Base-by-base conservation (phyloP, 2,888 invertebrate genomes). In the Anorthoa munda region DNA sequence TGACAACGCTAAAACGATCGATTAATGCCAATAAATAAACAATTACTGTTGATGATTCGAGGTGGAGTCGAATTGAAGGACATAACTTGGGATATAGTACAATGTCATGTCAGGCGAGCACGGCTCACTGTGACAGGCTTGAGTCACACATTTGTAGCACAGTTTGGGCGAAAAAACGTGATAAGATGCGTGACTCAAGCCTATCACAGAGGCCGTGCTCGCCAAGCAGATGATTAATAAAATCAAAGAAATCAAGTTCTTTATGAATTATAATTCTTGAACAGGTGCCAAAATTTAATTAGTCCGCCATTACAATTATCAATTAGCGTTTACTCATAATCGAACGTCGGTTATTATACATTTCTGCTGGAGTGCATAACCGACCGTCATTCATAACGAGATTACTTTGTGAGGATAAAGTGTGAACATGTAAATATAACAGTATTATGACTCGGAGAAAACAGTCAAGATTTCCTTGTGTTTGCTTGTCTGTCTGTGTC, bases 281-380 rank as follows among this genome's bases (percentile, higher is more conserved):
- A 53, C 66, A 74, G 59, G 26, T 81, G 74, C 48, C 48, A 66
- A 64, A 56, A 78, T 45, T 76, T 82, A 79, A 79, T 66, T 55
- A 72, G 46, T 71, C 46, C 17, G 46, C 26, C 45, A 67, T 77
- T 59, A 64, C 56, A 82, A 50, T 21, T 12, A 55, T 59, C 66
- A 66, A 63, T 66, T 66, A 53, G 13, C 31, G 23, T 66, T 50
- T 65, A 23, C n/a, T 58, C 45, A 51, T 66, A 56, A 80, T 58
- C 15, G 45, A 55, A 64, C 53, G 59, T 63, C 15, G 13, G n/a
- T 58, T 26, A 68, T 82, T 77, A 72, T n/a, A 48, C 55, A 67
- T 39, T 64, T n/a, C 55, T 56, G 50, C 17, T 23, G 53, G 1
- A 60, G 21, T 67, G 65, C 21, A 26, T 55, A 55, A 17, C 26